Percentiles rank a stretch among this genome's conserved stretches.
phyloP scores from a whole-genome alignment of 2,113 vertebrate species.

The Saguinus midas region DNA sequence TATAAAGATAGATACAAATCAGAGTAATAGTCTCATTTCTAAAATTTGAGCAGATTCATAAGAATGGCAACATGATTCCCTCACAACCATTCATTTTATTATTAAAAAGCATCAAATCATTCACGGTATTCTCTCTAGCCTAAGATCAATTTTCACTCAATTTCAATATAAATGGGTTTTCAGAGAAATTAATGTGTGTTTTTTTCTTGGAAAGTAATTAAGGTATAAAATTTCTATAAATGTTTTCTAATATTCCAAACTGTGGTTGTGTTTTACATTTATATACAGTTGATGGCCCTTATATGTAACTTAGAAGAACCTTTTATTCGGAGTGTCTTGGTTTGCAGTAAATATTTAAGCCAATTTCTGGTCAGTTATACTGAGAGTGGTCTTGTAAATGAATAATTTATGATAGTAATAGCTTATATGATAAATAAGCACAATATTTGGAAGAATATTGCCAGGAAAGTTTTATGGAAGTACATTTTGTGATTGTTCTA shows the following conservation, averaged over 20 bases:
- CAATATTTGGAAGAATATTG: background rate
- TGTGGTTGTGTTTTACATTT: slow-evolving; percentile 36
- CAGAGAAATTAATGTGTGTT: slow-evolving; percentile 41
- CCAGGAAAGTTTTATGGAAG: background rate
- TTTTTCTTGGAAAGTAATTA: slow-evolving; percentile 63
- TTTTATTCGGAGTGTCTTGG: slow-evolving; percentile 34
- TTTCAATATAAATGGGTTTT: slow-evolving; percentile 53
- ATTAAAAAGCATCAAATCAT: background rate
- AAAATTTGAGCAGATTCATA: background rate
- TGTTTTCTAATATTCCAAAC: slow-evolving; percentile 53
- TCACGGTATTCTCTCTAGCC: background rate
- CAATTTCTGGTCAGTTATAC: slow-evolving; percentile 35
- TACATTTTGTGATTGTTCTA: background rate
- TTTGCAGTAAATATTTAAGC: background rate
- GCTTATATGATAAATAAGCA: slow-evolving; percentile 11
- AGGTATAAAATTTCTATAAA: slow-evolving; percentile 60
- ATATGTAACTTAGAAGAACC: slow-evolving; percentile 15
- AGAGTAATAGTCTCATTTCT: background rate
- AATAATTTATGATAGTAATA: slow-evolving; percentile 51
- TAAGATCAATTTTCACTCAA: slow-evolving; percentile 5
- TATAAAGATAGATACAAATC: background rate
- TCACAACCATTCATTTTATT: background rate
- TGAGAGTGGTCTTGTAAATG: slow-evolving; percentile 24
- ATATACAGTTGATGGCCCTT: background rate
- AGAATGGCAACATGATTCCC: background rate